Conservation (phyloP, 2,888 invertebrate species). For the Lasioglossum malachurum region DNA sequence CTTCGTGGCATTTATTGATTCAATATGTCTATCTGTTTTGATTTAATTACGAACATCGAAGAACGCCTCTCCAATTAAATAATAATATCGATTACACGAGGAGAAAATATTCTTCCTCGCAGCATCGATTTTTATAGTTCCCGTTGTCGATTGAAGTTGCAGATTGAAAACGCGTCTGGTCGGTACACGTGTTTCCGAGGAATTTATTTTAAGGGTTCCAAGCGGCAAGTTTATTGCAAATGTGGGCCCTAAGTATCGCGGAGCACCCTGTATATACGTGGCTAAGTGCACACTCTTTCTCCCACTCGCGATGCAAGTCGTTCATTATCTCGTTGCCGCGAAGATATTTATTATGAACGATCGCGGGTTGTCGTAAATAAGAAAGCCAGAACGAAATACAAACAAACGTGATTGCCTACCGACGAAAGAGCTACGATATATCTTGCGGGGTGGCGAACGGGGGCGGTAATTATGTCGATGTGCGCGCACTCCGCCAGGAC, state of each 20-base stretch:
- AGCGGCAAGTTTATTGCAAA: not conserved
- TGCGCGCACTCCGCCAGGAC: conserved; percentile 44
- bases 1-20: not conserved
- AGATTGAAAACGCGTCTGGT: not conserved
- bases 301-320: conserved; percentile 48
- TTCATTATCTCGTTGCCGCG: conserved; percentile 68
- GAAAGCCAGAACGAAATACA: conserved; percentile 54
- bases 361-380: conserved; percentile 69
- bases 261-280: conserved; percentile 3
- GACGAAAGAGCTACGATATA: conserved; percentile 60
- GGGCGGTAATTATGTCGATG: conserved; percentile 76
- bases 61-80: not conserved
- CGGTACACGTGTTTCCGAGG: not conserved
- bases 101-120: not conserved
- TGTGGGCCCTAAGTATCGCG: not conserved
- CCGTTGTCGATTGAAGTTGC: not conserved
- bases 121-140: not conserved
- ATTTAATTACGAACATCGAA: not conserved
- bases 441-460: conserved; percentile 69
- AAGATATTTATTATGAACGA: conserved; percentile 73
- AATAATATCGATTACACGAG: not conserved
- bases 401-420: conserved; percentile 65
- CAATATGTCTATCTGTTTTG: not conserved
- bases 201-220: not conserved
- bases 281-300: conserved; percentile 18